Evolutionary conservation across 2,797 vertebrate species (phyloP).

Genomic region (Emys orbicularis): DNA sequence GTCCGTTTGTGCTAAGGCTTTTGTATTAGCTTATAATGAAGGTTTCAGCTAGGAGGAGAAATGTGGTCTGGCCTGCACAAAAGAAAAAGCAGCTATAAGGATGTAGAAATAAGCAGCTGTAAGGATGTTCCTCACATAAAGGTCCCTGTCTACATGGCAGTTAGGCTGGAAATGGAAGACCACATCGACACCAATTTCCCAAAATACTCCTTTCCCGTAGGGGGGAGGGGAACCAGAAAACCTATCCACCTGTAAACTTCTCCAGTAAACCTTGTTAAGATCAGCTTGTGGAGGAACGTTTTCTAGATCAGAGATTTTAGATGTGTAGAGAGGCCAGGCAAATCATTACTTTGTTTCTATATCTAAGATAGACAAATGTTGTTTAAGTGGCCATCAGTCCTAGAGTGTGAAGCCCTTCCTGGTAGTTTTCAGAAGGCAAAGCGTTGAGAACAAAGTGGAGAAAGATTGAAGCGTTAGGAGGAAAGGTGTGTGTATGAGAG

Average conservation of each 20-base stretch:
- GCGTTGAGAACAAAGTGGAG: not conserved
- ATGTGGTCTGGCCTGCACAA: not conserved
- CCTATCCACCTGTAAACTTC: not conserved
- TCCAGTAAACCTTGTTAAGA: constrained; percentile 15
- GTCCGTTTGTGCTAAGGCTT: not conserved
- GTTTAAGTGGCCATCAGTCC: not conserved
- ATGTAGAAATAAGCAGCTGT: no score
- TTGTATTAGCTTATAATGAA: not conserved
- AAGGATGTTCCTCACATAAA: not conserved
- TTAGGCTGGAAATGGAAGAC: constrained; percentile 22
- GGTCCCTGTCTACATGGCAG: not conserved
- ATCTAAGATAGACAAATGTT: not conserved
- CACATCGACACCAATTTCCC: not conserved
- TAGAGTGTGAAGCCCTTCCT: not conserved
- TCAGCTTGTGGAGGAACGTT: constrained; percentile 9
- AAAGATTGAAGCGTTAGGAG: not conserved
- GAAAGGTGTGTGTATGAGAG: not conserved
- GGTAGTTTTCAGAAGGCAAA: not conserved
- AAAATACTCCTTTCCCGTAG: not conserved
- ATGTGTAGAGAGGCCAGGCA: constrained; percentile 2
- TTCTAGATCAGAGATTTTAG: not conserved
- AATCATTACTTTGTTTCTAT: constrained; percentile 21
- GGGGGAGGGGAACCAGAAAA: not conserved
- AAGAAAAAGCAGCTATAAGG: not conserved
- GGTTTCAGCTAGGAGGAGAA: not conserved